These are phyloP conservation scores for Spheniscus humboldti DNA, from an alignment of 2,797 vertebrate species.

Conservation along the genomic window DNA sequence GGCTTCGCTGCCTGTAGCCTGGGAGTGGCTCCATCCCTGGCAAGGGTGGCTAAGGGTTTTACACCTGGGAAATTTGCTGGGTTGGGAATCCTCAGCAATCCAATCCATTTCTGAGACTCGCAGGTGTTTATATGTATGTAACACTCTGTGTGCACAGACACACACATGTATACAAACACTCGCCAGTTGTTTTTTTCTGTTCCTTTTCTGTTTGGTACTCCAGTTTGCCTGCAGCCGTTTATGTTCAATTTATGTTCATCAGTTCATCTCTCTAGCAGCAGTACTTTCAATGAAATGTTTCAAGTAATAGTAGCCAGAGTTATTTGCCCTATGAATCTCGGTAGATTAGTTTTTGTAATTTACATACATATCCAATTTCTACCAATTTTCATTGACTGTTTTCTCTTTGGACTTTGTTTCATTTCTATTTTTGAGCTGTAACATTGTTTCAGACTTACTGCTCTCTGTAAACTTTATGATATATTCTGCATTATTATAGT, in stretches of 20 bases:
- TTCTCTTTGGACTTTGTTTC: constrained; percentile 46
- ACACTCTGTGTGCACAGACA: background rate
- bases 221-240: constrained; percentile 45
- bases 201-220: background rate
- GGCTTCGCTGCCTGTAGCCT: background rate
- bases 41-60: background rate
- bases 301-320: constrained; percentile 47
- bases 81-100: background rate
- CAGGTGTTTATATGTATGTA: background rate
- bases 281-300: constrained; percentile 54
- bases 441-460: constrained; percentile 6
- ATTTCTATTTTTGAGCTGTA: constrained; percentile 39
- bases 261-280: constrained; percentile 47
- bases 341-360: constrained; percentile 67
- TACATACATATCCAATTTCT: constrained; percentile 61
- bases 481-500: constrained; percentile 22
- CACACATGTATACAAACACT: background rate
- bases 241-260: constrained; percentile 65
- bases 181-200: background rate
- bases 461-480: constrained; percentile 50
- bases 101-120: background rate
- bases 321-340: constrained; percentile 51
- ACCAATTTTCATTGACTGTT: constrained; percentile 57
- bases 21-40: background rate
- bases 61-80: background rate